Base-by-base conservation (phyloP, 2,797 vertebrate genomes). In the Oreochromis mossambicus region DNA sequence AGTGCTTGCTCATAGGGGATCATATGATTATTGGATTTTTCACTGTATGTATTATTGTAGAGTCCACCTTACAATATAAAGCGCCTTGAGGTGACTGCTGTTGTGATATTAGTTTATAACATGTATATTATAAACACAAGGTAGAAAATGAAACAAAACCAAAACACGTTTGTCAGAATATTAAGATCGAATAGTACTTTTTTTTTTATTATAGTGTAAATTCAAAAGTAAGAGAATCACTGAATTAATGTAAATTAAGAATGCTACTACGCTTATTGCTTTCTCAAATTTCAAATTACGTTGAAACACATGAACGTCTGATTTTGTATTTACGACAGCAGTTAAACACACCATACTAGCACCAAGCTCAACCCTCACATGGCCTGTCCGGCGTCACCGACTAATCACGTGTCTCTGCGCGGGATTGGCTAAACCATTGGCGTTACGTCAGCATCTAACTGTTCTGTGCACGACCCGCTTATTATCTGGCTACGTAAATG, bases 331-430 rank as follows among this genome's bases (percentile, higher is more conserved):
- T 83, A 17, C 58, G 2, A 26, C 52, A 7, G 80, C 55, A 51
- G 0, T 6, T 52, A 14, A 78, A 87, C 5, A 66, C 81, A 70
- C 19, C 34, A 43, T 21, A 24, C 63, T 8, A 41, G n/a, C 36
- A 41, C 36, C 77, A 12, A 83, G 29, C 7, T 26, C 68, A 52
- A 4, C 54, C 3, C 82, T 91, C 92, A 94, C 90, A 88, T 91
- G 90, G 88, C 87, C 78, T 48, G 11, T 29, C 82, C 1, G 13
- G 87, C 51, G 84, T 88, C 84, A 77, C 85, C 82, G 19, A 86
- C 61, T 48, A 79, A 84, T 84, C 93, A 95, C 92, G 93, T 95
- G 91, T 90, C 85, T 55, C 26, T 29, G 84, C 90, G 89, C 85
- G 84, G 86, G 86, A 91, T 92, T 90, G 90, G 89, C 32, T 80